Evolutionary conservation across 2,888 invertebrate species (phyloP).

Genomic region (Andrena bicolor): DNA sequence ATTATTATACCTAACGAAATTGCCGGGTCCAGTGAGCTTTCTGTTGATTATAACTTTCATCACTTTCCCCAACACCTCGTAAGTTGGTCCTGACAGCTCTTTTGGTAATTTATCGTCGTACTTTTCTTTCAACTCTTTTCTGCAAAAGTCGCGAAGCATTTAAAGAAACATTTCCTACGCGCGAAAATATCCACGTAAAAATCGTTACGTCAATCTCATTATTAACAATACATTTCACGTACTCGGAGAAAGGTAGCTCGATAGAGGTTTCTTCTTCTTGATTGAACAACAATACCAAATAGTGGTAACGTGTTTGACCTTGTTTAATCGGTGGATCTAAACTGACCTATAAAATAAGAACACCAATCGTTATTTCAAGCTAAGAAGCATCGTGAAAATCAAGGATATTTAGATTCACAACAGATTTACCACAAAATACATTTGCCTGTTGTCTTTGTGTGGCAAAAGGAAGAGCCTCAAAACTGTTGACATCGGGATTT

Average conservation of each 20-base stretch:
- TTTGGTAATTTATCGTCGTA: slow-evolving; percentile 97
- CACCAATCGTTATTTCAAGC: background rate
- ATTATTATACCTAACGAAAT: slow-evolving; percentile 92
- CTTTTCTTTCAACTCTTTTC: slow-evolving; percentile 95
- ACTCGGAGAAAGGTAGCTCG: slow-evolving; percentile 97
- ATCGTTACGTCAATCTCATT: slow-evolving; percentile 2
- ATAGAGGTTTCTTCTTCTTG: slow-evolving; percentile 97
- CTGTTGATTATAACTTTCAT: slow-evolving; percentile 98
- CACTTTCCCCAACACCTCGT: slow-evolving; percentile 97
- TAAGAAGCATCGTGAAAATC: slow-evolving; percentile 3
- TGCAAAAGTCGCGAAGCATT: slow-evolving; percentile 80
- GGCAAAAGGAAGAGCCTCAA: slow-evolving; percentile 97
- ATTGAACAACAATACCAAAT: slow-evolving; percentile 96
- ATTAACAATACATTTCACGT: slow-evolving; percentile 83
- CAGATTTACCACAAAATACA: slow-evolving; percentile 95
- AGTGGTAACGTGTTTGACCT: slow-evolving; percentile 99
- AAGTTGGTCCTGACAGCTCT: slow-evolving; percentile 96
- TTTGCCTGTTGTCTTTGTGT: slow-evolving; percentile 98
- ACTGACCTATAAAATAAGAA: slow-evolving; percentile 86
- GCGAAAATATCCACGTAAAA: background rate
- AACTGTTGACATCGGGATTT: slow-evolving; percentile 99
- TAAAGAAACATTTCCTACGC: background rate
- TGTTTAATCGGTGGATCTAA: slow-evolving; percentile 99
- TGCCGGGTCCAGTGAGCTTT: slow-evolving; percentile 97
- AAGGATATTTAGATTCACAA: slow-evolving; percentile 4